These are phyloP conservation scores for Tetramorium bicarinatum DNA, from an alignment of 2,888 invertebrate genomes.

Conservation along the genomic window DNA sequence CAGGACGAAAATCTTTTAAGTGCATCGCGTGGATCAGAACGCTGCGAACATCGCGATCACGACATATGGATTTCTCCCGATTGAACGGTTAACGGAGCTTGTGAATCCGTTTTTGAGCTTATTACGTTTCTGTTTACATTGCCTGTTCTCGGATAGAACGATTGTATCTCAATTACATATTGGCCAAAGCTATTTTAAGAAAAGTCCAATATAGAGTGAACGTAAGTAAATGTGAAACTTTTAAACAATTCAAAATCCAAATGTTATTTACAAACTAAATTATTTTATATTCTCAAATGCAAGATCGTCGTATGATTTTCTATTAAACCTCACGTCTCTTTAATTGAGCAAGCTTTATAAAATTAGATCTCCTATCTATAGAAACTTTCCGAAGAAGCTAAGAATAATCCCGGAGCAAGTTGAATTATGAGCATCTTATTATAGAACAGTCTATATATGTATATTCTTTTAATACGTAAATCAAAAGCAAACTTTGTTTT, in stretches of 20 bases:
- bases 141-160: background rate
- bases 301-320: background rate
- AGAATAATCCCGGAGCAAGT: background rate
- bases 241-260: background rate
- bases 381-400: background rate
- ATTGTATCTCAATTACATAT: constrained; percentile 1
- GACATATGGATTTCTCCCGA: constrained; percentile 17
- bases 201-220: background rate
- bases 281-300: background rate
- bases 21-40: constrained; percentile 19
- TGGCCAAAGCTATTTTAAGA: background rate
- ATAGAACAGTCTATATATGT: background rate
- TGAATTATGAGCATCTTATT: constrained; percentile 18
- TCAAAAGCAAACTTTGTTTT: constrained; percentile 24
- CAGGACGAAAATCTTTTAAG: constrained; percentile 58
- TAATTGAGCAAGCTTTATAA: background rate
- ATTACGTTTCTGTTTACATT: constrained; percentile 16
- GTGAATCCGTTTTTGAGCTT: constrained; percentile 28
- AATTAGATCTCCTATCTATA: background rate
- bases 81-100: background rate
- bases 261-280: background rate
- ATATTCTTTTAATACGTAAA: constrained; percentile 10
- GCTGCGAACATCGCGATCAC: constrained; percentile 26
- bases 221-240: background rate
- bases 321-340: background rate